phyloP scores from a whole-genome alignment of 1,140 invertebrate genomes.

The Olivierus martensii region DNA sequence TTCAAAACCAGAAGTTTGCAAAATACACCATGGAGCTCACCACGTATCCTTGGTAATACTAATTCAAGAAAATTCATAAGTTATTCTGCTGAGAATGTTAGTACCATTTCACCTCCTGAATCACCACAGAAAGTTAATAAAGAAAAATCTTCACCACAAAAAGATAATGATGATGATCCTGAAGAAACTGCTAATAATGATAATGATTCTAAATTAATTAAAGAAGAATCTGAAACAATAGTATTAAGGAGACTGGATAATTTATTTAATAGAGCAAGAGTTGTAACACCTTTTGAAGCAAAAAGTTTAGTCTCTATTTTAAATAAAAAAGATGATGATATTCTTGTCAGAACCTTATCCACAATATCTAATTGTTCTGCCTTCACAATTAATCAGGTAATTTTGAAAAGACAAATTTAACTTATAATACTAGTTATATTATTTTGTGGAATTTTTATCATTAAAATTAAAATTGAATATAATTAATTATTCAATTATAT shows the following conservation, averaged over 20 bases:
- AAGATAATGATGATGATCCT: background rate
- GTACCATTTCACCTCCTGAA: slow-evolving; percentile 24
- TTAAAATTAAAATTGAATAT: too few species aligned
- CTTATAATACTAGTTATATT: too few species aligned
- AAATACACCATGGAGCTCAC: slow-evolving; percentile 40
- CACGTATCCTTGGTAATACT: slow-evolving; percentile 37
- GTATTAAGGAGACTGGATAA: slow-evolving; percentile 28
- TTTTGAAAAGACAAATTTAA: too few species aligned
- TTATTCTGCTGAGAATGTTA: slow-evolving; percentile 37
- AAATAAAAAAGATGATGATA: slow-evolving; percentile 34
- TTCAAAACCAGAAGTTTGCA: slow-evolving; percentile 30
- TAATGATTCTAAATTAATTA: slow-evolving; percentile 5
- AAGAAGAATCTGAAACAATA: slow-evolving; percentile 26
- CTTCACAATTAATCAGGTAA: slow-evolving; percentile 35
- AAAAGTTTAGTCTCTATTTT: slow-evolving; percentile 39
- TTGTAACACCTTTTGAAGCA: slow-evolving; percentile 36
- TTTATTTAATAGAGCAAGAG: slow-evolving; percentile 24
- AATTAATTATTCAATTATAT: too few species aligned
- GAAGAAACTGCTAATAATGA: background rate
- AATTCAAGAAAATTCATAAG: slow-evolving; percentile 37
- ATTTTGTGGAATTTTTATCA: too few species aligned
- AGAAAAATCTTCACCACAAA: background rate
- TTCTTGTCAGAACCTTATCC: slow-evolving; percentile 36
- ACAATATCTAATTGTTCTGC: slow-evolving; percentile 41
- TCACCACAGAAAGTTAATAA: slow-evolving; percentile 1